Conservation (phyloP, 2,113 vertebrate genomes). For the Saccopteryx bilineata region DNA sequence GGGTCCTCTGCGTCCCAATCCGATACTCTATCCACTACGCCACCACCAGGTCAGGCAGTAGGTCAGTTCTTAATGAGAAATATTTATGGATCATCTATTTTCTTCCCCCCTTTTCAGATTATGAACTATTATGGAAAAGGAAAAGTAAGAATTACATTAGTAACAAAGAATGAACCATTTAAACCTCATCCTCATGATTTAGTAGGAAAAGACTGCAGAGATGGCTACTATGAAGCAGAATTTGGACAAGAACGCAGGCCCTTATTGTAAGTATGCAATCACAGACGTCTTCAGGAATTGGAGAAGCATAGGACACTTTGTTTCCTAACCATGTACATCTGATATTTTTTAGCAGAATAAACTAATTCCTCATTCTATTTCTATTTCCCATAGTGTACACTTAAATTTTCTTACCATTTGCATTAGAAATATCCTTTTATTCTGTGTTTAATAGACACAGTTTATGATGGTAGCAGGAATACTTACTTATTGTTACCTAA, state of each 20-base stretch:
- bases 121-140: constrained; percentile 94
- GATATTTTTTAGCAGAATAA: constrained; percentile 47
- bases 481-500: constrained; percentile 29
- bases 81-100: constrained; percentile 56
- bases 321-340: not conserved
- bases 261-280: constrained; percentile 93
- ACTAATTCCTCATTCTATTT: constrained; percentile 31
- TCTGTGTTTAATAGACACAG: not conserved
- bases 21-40: too few species aligned
- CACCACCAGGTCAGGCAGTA: not conserved
- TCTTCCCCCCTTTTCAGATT: constrained; percentile 88
- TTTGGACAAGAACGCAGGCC: constrained; percentile 96
- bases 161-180: constrained; percentile 97
- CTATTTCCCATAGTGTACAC: not conserved
- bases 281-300: not conserved
- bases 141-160: constrained; percentile 95
- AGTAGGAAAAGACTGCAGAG: constrained; percentile 98
- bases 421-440: constrained; percentile 21
- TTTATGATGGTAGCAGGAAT: not conserved
- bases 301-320: not conserved
- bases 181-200: constrained; percentile 98
- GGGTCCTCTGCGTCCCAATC: too few species aligned
- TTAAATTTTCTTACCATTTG: constrained; percentile 31
- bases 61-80: constrained; percentile 6
- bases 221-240: constrained; percentile 98